Base-by-base conservation (phyloP, 2,797 vertebrate genomes). In the Lophius americanus region DNA sequence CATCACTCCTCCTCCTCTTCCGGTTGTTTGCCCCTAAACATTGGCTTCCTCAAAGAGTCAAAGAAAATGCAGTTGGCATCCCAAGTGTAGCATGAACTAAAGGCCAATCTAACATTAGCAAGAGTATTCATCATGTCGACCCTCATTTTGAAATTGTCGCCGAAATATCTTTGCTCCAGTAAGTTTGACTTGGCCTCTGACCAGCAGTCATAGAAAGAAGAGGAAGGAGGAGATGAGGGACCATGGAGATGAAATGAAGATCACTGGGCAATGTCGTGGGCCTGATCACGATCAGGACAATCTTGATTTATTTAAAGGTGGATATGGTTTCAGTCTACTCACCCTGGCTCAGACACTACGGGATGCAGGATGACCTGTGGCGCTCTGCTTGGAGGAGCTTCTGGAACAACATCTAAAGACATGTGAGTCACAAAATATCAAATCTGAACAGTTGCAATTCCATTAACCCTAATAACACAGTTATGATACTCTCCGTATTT, bases 341-440 rank as follows among this genome's bases (percentile, higher is more conserved):
- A 98, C 97, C 95, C 93, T 51, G 95, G 93, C 78, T 96, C 98
- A 38, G 97, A 96, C 82, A 95, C 95, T 90, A 99, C 98, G 0
- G 98, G 98, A 85, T 99, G 98, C 78, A 99, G 94, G 82, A 99
- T 90, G 71, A 99, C 97, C 91, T 99, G 98, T 0, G 98, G 98
- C 0, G 98, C 95, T 91, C 96, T 93, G 81, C 92, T 95, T 0
- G 90, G 88, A 51, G 96, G 96, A 3, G 94, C 95, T 92, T 99
- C 98, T 0, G 95, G 96, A 70, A 96, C 93, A 85, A 99, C 96
- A 70, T 99, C 98, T 99, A 91, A n/a, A 81, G 76, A 68, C 42
- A 69, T 65, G 5, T 39, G 2, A 75, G 57, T 52, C 47, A 69
- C 3, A 66, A 55, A 62, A 57, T 2, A 64, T 64, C 55, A 75